A percentile compares a stretch with the other conserved stretches of the same genome.
phyloP scores from a whole-genome alignment of 2,888 invertebrate genomes.

The Cosmorhoe ocellata region DNA sequence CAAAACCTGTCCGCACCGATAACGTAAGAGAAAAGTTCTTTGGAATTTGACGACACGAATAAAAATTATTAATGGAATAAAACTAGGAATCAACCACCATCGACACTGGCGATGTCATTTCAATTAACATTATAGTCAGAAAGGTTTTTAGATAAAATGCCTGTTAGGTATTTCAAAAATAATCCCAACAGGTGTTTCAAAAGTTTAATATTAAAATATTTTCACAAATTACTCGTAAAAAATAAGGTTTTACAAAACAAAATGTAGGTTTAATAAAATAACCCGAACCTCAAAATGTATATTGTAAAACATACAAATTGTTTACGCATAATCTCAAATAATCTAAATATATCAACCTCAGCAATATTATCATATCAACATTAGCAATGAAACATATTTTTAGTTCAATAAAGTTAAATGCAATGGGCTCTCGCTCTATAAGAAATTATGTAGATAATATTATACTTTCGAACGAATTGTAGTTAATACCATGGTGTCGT shows the following conservation, averaged over 20 bases:
- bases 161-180: too few relatives aligned
- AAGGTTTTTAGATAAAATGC: not conserved
- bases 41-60: slow-evolving; percentile 66
- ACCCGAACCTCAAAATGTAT: too few relatives aligned
- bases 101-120: slow-evolving; percentile 69
- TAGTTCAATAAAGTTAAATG: not conserved
- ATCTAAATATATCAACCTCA: too few relatives aligned
- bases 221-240: too few relatives aligned
- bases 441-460: slow-evolving; percentile 16
- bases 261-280: too few relatives aligned
- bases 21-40: slow-evolving; percentile 63
- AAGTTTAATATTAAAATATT: too few relatives aligned
- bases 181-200: too few relatives aligned
- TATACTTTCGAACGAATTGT: slow-evolving; percentile 7
- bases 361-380: too few relatives aligned
- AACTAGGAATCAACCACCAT: slow-evolving; percentile 53
- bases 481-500: slow-evolving; percentile 16
- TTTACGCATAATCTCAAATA: too few relatives aligned
- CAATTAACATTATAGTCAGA: slow-evolving; percentile 66
- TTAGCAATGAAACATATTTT: too few relatives aligned
- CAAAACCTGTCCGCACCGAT: slow-evolving; percentile 19
- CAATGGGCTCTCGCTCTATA: slow-evolving; percentile 10
- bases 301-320: too few relatives aligned
- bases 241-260: too few relatives aligned
- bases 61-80: slow-evolving; percentile 67